Evolutionary conservation across 2,113 vertebrate species (phyloP), one percentile per base, ranked within the genome.

Genomic region (Progne subis): DNA sequence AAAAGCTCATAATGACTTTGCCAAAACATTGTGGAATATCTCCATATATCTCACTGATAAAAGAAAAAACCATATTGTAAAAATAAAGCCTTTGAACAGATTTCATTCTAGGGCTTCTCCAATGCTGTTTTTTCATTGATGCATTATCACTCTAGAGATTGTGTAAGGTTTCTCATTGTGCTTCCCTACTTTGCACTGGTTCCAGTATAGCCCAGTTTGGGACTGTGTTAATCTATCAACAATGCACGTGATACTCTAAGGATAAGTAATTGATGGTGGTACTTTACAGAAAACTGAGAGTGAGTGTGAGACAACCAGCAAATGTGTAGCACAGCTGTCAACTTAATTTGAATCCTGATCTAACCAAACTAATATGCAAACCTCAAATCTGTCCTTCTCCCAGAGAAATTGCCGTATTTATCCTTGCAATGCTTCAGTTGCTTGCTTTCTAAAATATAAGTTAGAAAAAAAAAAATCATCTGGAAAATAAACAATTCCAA

Each of bases 271-370:
- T 24, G 29, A 53, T 47, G 14, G 46, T 11, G 18, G 10, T 29
- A 34, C 39, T 85, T 61, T 6, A 77, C 24, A 57, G 41, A 75
- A 86, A 91, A 77, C 39, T 43, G 9, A 11, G 28, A 71, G 28
- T 25, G 28, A 71, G 28, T 25, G 63, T 25, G 50, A 94, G 39
- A 70, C 34, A 52, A 31, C 0, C 0, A 88, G 32, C 24, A 91
- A 88, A 90, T 83, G 74, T 80, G 84, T 67, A 87, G 64, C 32
- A 75, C 90, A 96, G 87, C 85, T 96, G 93, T 74, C 69, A 93
- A 95, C 19, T 26, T 20, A 95, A 91, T 70, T 47, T 65, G 46
- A 96, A 65, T 72, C 64, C 85, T 92, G 55, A 86, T 63, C 79
- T 81, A 67, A 82, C 28, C 82, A 59, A 95, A 57, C 74, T 91